These are phyloP conservation scores for Euzophera pinguis DNA, from an alignment of 2,888 invertebrate species.

Conservation along the genomic window DNA sequence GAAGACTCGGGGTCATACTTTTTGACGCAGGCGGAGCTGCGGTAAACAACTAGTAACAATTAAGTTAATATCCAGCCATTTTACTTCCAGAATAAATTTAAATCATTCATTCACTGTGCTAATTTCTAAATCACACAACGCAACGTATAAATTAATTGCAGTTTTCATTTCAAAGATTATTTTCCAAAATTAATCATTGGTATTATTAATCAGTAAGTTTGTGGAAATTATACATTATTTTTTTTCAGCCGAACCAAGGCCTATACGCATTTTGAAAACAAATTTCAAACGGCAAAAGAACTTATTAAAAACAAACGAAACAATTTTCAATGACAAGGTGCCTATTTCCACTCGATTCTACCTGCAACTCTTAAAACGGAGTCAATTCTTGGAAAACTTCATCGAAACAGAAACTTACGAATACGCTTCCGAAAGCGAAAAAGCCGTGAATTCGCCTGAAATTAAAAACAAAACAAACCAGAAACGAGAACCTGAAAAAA, in stretches of 20 bases:
- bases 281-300: constrained; percentile 51
- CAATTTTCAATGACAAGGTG: constrained; percentile 66
- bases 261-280: constrained; percentile 36
- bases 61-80: too few species aligned
- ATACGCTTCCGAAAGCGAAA: constrained; percentile 65
- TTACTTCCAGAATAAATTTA: too few species aligned
- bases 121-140: too few species aligned
- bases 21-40: too few species aligned
- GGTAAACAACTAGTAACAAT: too few species aligned
- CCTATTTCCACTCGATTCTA: constrained; percentile 68
- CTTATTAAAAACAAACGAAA: constrained; percentile 59
- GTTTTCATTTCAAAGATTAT: too few species aligned
- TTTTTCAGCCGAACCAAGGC: constrained; percentile 44
- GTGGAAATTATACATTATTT: too few species aligned
- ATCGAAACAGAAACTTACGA: constrained; percentile 56
- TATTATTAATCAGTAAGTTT: too few species aligned
- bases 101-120: too few species aligned
- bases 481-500: constrained; percentile 46
- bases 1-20: too few species aligned
- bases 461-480: constrained; percentile 29
- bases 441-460: constrained; percentile 40
- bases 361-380: constrained; percentile 60
- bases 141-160: too few species aligned
- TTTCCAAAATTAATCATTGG: too few species aligned
- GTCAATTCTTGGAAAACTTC: constrained; percentile 61